phyloP scores from a whole-genome alignment of 2,113 vertebrate species.

The Pterocles orientalis region DNA sequence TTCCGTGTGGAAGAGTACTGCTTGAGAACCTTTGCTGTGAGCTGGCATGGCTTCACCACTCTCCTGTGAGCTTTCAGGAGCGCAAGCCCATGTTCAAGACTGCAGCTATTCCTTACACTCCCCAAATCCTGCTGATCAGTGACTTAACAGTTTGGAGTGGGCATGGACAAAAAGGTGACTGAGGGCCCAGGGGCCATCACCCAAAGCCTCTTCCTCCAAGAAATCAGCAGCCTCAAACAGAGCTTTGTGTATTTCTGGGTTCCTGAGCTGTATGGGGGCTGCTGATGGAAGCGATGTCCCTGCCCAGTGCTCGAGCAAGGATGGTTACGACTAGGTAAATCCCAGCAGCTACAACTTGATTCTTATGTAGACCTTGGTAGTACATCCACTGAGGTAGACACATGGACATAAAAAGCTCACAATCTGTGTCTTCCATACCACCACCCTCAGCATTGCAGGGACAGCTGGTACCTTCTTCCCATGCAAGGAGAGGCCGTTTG shows the following conservation, averaged over 20 bases:
- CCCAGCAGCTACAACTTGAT: not conserved
- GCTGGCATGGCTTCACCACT: not conserved
- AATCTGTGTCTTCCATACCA: not conserved
- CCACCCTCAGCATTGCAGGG: not conserved
- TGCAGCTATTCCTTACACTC: not conserved
- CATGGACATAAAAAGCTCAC: not conserved
- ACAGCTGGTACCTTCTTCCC: not conserved
- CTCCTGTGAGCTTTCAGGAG: not conserved
- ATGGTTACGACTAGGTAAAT: not conserved
- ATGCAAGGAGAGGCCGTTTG: not conserved
- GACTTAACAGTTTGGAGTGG: not conserved
- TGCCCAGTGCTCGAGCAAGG: accelerated
- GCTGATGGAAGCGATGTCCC: not conserved
- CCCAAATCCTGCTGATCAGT: not conserved
- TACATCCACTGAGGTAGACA: not conserved
- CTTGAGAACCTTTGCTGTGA: not conserved
- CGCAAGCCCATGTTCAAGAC: not conserved
- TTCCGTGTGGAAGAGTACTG: not conserved
- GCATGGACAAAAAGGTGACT: not conserved
- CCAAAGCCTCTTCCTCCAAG: not conserved
- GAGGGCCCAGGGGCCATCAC: not conserved
- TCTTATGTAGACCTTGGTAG: not conserved
- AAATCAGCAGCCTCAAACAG: not conserved
- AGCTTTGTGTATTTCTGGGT: not conserved
- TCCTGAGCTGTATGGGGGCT: not conserved